Percentiles rank a stretch among this genome's conserved stretches.
These are phyloP conservation scores for Drepana falcataria DNA, from an alignment of 2,888 invertebrate genomes.

Conservation along the genomic window DNA sequence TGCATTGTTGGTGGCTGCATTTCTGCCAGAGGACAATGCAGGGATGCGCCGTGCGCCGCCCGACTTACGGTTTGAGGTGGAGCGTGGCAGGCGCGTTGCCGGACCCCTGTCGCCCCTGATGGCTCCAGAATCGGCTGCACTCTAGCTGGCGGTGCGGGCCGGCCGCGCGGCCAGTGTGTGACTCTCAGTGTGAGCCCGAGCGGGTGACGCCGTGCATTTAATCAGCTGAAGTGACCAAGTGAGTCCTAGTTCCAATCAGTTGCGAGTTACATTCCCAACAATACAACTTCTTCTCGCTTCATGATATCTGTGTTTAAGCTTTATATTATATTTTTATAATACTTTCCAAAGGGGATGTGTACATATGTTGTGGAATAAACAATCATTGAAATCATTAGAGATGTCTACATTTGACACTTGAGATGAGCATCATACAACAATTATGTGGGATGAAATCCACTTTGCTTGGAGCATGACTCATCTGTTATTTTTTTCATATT, in stretches of 20 bases:
- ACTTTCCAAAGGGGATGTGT: constrained; percentile 51
- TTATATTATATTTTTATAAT: constrained; percentile 64
- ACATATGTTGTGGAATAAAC: constrained; percentile 53
- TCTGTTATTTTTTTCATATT: neutral
- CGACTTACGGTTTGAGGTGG: constrained; percentile 90
- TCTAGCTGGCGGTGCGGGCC: constrained; percentile 76
- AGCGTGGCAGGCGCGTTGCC: constrained; percentile 86
- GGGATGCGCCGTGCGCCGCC: constrained; percentile 77
- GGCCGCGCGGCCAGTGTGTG: constrained; percentile 69
- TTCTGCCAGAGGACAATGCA: constrained; percentile 84
- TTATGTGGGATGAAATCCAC: constrained; percentile 11
- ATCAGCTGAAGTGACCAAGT: constrained; percentile 54
- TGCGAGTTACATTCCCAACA: constrained; percentile 51
- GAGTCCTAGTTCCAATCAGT: constrained; percentile 33
- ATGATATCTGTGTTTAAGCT: constrained; percentile 57
- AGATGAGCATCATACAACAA: constrained; percentile 28
- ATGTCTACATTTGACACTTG: constrained; percentile 36
- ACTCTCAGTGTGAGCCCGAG: constrained; percentile 40
- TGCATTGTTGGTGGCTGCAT: constrained; percentile 94
- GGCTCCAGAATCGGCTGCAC: constrained; percentile 86
- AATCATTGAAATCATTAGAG: constrained; percentile 46
- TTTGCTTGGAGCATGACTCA: constrained; percentile 15
- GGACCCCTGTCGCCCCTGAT: constrained; percentile 89
- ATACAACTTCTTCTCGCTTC: constrained; percentile 40
- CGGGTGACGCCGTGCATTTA: constrained; percentile 49